These are phyloP conservation scores for Trigoniulus corallinus DNA, from an alignment of 1,140 invertebrate species.

Conservation along the genomic window DNA sequence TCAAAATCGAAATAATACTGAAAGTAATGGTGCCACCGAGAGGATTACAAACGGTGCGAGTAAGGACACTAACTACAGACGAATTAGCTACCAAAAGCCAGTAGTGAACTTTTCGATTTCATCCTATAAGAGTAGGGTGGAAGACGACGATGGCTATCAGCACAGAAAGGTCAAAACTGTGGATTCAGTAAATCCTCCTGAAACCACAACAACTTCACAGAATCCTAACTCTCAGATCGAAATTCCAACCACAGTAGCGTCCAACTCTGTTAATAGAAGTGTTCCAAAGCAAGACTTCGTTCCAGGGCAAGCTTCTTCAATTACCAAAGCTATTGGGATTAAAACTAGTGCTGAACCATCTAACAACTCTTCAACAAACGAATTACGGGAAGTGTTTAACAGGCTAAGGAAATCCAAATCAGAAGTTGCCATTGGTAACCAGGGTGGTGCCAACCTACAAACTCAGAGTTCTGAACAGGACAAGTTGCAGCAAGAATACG, in stretches of 20 bases:
- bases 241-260: no score
- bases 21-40: no score
- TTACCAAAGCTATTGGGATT: not conserved
- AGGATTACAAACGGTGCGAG: no score
- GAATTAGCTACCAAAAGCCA: not conserved
- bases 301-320: not conserved
- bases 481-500: constrained; percentile 10
- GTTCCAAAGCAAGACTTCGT: no score
- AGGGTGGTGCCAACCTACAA: not conserved
- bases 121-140: constrained; percentile 8
- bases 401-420: not conserved
- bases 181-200: not conserved
- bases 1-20: no score
- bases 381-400: not conserved
- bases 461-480: not conserved
- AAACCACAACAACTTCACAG: not conserved
- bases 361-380: not conserved
- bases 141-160: not conserved
- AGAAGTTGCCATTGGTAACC: not conserved
- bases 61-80: no score
- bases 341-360: not conserved
- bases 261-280: no score
- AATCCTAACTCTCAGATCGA: no score
- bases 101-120: constrained; percentile 13
- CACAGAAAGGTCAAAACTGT: not conserved